phyloP scores from a whole-genome alignment of 2,797 vertebrate genomes.

The Semotilus atromaculatus region DNA sequence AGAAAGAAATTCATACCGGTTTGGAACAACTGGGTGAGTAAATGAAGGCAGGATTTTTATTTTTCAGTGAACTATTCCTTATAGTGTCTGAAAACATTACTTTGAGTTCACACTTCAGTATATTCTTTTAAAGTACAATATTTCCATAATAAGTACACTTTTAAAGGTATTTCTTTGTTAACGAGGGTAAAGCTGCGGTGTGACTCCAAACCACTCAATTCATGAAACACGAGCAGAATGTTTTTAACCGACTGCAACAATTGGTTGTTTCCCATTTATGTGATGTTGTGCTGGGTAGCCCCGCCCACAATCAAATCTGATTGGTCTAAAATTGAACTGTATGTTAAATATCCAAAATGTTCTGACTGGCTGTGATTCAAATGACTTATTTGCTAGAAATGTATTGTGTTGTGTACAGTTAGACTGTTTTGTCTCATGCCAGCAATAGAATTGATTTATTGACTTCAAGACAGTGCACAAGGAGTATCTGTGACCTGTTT shows the following conservation, averaged over 20 bases:
- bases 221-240: not conserved
- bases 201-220: not conserved
- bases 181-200: not conserved
- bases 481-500: constrained; percentile 37
- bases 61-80: too few relatives aligned
- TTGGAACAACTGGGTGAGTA: too few relatives aligned
- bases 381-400: not conserved
- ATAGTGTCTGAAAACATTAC: not conserved
- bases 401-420: constrained; percentile 15
- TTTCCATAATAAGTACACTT: not conserved
- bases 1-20: too few relatives aligned
- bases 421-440: constrained; percentile 6
- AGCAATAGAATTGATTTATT: constrained; percentile 44
- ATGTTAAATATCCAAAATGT: not conserved
- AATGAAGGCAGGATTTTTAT: too few relatives aligned
- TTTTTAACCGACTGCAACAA: not conserved
- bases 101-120: not conserved
- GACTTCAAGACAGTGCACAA: not conserved
- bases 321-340: not conserved
- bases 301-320: not conserved
- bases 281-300: not conserved
- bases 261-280: not conserved
- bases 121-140: not conserved
- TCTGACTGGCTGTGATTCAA: not conserved
- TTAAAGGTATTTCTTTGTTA: not conserved